A percentile compares a stretch with the other conserved stretches of the same genome.
Conservation (phyloP, 2,797 vertebrate genomes). For the Enteromius unitaeniatus region DNA sequence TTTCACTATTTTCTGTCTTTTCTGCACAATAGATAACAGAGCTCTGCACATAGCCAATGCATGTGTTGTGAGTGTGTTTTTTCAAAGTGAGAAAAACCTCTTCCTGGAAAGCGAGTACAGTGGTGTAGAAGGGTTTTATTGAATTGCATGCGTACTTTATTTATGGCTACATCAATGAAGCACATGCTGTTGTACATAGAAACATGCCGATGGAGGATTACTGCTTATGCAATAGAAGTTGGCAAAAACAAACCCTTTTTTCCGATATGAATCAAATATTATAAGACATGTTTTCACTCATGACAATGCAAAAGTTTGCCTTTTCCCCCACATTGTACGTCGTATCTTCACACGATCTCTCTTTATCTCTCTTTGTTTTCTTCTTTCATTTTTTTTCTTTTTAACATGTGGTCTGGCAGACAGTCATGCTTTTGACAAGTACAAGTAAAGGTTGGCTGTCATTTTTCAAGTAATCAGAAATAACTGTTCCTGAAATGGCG, state of each 20-base stretch:
- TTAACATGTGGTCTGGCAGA: conserved; percentile 5
- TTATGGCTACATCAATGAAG: background rate
- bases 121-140: background rate
- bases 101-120: background rate
- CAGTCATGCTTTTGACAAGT: background rate
- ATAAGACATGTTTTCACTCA: background rate
- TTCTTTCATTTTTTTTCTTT: background rate
- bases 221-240: background rate
- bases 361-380: background rate
- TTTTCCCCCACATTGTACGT: background rate
- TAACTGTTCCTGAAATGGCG: background rate
- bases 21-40: background rate
- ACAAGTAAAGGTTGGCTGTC: background rate
- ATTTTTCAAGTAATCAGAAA: background rate
- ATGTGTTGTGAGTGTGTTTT: background rate
- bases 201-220: background rate
- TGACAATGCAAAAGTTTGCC: background rate
- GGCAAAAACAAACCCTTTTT: background rate
- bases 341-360: conserved; percentile 26
- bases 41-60: background rate
- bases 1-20: background rate
- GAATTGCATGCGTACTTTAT: background rate
- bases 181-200: background rate
- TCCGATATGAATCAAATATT: background rate
- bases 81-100: background rate